Evolutionary conservation across 2,797 vertebrate genomes (phyloP).

Genomic region (Enteromius fasciolatus): DNA sequence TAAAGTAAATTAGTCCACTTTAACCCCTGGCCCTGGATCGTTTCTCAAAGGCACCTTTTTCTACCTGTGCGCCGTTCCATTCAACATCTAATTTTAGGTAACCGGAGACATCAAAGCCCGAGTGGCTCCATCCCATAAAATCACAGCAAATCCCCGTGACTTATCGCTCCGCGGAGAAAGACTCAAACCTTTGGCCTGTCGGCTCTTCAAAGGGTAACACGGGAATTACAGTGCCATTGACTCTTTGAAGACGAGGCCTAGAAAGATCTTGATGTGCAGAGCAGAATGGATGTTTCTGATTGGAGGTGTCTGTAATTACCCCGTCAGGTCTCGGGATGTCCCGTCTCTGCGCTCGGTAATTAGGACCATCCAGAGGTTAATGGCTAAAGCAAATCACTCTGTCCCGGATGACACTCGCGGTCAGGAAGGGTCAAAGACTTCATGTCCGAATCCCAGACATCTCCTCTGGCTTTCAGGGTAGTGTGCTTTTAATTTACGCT

Average conservation of each 20-base stretch:
- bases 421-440: not conserved
- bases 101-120: constrained; percentile 43
- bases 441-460: not conserved
- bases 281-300: not conserved
- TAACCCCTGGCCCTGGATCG: constrained; percentile 39
- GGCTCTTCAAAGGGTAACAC: constrained; percentile 17
- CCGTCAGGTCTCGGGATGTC: constrained; percentile 2
- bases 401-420: constrained; percentile 30
- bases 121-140: constrained; percentile 44
- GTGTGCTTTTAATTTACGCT: not conserved
- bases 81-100: constrained; percentile 49
- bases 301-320: not conserved
- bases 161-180: constrained; percentile 41
- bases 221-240: not conserved
- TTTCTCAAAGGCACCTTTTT: constrained; percentile 57
- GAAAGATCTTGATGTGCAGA: not conserved
- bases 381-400: constrained; percentile 45
- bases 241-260: constrained; percentile 8
- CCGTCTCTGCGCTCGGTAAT: constrained; percentile 24
- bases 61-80: constrained; percentile 29
- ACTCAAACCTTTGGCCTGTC: constrained; percentile 12
- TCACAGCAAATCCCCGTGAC: constrained; percentile 44
- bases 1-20: constrained; percentile 57
- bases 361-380: constrained; percentile 48
- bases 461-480: constrained; percentile 52